A percentile compares a stretch with the other conserved stretches of the same genome.
Evolutionary conservation across 2,797 vertebrate genomes (phyloP).

Genomic region (Glyptemys insculpta): DNA sequence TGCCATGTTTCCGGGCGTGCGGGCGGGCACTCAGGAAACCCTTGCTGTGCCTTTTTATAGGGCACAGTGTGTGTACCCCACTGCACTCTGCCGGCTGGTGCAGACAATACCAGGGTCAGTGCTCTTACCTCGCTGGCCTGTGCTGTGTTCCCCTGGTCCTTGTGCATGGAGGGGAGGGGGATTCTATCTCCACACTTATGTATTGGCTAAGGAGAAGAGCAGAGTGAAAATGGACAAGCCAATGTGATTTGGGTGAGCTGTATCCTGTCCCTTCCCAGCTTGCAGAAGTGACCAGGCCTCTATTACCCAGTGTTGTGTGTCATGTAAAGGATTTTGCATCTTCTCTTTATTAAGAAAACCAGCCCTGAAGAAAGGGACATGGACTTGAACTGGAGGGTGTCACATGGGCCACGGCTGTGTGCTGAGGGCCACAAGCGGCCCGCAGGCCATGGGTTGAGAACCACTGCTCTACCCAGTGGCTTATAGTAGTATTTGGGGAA

Average conservation of each 20-base stretch:
- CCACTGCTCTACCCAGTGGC: neutral
- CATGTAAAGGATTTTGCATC: neutral
- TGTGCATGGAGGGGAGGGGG: neutral
- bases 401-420: too few species aligned
- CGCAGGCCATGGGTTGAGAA: too few species aligned
- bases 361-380: neutral
- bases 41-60: neutral
- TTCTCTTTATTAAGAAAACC: neutral
- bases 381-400: neutral
- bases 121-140: neutral
- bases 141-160: neutral
- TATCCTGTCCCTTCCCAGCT: neutral
- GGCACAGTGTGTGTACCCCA: neutral
- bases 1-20: neutral
- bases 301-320: neutral
- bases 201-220: neutral
- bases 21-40: neutral
- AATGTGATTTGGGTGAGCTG: neutral
- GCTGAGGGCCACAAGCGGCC: too few species aligned
- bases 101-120: neutral
- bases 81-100: neutral
- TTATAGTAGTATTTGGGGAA: neutral
- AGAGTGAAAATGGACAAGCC: neutral
- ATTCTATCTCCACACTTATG: neutral
- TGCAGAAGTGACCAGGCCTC: neutral